Percentiles rank a stretch among this genome's conserved stretches.
These are phyloP conservation scores for Cephalopholis sonnerati DNA, from an alignment of 2,113 vertebrate species.

Conservation along the genomic window DNA sequence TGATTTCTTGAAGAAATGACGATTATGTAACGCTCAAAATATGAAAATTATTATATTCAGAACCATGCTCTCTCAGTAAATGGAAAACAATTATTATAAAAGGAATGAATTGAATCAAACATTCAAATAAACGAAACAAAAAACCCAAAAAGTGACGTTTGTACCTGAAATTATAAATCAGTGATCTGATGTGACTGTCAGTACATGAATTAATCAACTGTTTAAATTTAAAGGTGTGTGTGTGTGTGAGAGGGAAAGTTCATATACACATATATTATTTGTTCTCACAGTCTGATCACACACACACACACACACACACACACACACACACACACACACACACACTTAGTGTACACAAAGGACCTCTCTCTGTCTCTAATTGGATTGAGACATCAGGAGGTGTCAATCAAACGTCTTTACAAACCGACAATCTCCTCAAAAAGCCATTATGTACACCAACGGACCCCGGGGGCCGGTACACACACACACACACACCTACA, in stretches of 20 bases:
- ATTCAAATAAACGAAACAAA: background rate
- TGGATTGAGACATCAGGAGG: constrained; percentile 78
- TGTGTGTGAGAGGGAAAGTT: background rate
- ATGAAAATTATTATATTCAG: too few relatives aligned
- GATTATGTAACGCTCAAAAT: too few relatives aligned
- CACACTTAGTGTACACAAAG: constrained; percentile 53
- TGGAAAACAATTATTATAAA: too few relatives aligned
- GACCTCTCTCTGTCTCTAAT: constrained; percentile 66
- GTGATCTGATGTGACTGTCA: background rate
- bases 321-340: constrained; percentile 18
- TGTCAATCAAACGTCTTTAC: constrained; percentile 81
- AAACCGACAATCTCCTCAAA: constrained; percentile 77
- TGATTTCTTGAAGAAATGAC: too few relatives aligned
- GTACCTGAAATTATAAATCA: background rate
- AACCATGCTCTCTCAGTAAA: too few relatives aligned
- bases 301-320: background rate
- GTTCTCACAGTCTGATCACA: constrained; percentile 18
- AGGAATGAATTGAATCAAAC: too few relatives aligned
- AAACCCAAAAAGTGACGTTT: background rate
- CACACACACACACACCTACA: constrained; percentile 41
- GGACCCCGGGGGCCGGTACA: constrained; percentile 51
- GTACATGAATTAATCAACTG: background rate
- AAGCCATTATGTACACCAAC: constrained; percentile 78
- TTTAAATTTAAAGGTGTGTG: background rate
- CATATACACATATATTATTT: background rate